Evolutionary conservation across 2,888 invertebrate genomes (phyloP).

Genomic region (Tryphoninae sp.): DNA sequence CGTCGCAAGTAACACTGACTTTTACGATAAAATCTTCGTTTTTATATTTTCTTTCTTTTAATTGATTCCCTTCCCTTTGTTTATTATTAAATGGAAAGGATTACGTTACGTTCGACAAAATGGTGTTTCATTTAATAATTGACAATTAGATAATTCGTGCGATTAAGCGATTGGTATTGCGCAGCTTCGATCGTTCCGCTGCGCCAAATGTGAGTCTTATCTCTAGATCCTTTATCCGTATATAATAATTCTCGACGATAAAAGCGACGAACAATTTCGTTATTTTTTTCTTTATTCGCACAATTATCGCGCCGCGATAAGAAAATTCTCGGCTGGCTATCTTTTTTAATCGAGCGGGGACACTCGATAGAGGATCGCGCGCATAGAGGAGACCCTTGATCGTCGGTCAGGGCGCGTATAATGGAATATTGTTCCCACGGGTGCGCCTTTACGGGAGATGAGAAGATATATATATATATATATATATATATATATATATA

Average conservation of each 20-base stretch:
- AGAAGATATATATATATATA: too few relatives aligned
- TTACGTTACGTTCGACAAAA: conserved; percentile 14
- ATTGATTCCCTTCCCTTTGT: not conserved
- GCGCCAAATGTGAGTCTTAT: not conserved
- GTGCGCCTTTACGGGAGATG: conserved; percentile 40
- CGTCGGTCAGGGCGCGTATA: not conserved
- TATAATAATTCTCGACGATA: conserved; percentile 21
- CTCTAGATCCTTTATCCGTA: not conserved
- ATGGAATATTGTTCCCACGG: conserved; percentile 57
- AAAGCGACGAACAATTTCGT: not conserved
- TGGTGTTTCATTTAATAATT: conserved; percentile 41
- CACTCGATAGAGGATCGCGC: not conserved
- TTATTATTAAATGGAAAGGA: not conserved
- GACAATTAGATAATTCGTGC: conserved; percentile 43
- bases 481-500: too few relatives aligned
- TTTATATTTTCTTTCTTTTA: conserved; percentile 1
- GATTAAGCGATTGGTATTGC: conserved; percentile 43
- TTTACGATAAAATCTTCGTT: not conserved
- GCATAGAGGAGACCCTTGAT: not conserved
- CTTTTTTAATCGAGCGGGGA: not conserved
- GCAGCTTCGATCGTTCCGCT: not conserved
- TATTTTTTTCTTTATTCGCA: conserved; percentile 42
- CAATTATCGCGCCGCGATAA: not conserved
- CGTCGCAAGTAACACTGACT: too few relatives aligned
- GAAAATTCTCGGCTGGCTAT: not conserved